Conservation (phyloP, 2,797 vertebrate genomes). For the Acipenser oxyrinchus region DNA sequence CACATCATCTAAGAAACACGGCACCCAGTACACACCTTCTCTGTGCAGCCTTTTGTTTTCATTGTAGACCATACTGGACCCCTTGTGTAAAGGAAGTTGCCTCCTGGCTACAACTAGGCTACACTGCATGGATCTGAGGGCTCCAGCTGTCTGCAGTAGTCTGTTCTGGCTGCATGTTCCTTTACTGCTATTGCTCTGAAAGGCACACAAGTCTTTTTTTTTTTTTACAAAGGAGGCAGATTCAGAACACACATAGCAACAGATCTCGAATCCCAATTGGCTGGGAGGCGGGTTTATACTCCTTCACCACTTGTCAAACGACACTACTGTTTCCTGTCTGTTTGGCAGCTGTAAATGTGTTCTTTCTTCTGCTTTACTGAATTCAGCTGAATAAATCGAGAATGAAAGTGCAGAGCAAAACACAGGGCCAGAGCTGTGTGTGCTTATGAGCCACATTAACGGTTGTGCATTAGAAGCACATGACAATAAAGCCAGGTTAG, state of each 20-base stretch:
- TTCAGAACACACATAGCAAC: conserved; percentile 81
- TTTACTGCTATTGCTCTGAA: neutral
- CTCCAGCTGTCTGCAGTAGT: conserved; percentile 47
- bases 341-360: conserved; percentile 54
- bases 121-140: conserved; percentile 32
- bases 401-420: conserved; percentile 29
- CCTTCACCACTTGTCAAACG: conserved; percentile 35
- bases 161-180: conserved; percentile 36
- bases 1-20: neutral
- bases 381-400: conserved; percentile 56
- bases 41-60: conserved; percentile 33
- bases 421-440: neutral
- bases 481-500: too few relatives aligned
- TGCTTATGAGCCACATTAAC: too few relatives aligned
- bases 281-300: conserved; percentile 34
- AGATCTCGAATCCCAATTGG: conserved; percentile 70
- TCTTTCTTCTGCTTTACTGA: conserved; percentile 56
- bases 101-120: conserved; percentile 38
- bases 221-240: conserved; percentile 72
- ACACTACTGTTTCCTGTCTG: conserved; percentile 61
- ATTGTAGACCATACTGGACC: conserved; percentile 46
- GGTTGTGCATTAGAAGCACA: neutral
- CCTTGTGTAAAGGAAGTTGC: conserved; percentile 35
- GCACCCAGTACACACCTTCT: conserved; percentile 45
- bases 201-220: conserved; percentile 23